Base-by-base conservation (phyloP, 2,113 vertebrate species). In the Scalopus aquaticus region DNA sequence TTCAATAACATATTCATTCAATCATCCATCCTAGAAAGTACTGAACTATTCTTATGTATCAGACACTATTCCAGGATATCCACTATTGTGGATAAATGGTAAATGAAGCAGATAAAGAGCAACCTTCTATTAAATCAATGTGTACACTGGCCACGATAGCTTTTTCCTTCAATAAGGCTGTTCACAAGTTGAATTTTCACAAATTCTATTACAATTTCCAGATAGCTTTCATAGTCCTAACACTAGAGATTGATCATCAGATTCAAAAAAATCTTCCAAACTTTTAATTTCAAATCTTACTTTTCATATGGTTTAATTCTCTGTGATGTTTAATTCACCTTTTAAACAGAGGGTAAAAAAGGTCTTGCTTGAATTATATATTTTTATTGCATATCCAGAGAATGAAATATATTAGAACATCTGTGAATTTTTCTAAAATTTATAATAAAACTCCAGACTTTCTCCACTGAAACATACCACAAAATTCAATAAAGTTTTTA, bases 261-360 rank as follows among this genome's bases (percentile, higher is more conserved):
- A 70, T 69, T 2, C 37, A 90, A 60, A 64, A n/a, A 64, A 69
- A n/a, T 56, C n/a, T 86, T 67, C 24, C 51, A 4, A 70, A 42
- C 73, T 73, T 82, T 22, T 73, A 90, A 85, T 72, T 92, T 92
- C 16, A 81, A 76, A 42, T 17, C 22, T 70, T 6, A 49, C 24
- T 8, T 51, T 15, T 79, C 28, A 80, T 87, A 64, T 58, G 77
- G 37, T 74, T 92, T 74, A 69, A 54, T 69, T 92, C n/a, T 76
- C 79, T 46, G 16, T 74, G 39, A 73, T 92, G 37, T 80, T 89
- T 90, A 80, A 80, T 92, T 85, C 9, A 73, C 32, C 58, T 91
- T 60, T 84, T 65, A 94, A 83, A 54, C 7, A 85, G 60, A 67
- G 49, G 56, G 72, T 56, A 94, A 90, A 22, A 70, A 89, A 44